These are phyloP conservation scores for Puma concolor DNA, from an alignment of 2,113 vertebrate species.

Conservation along the genomic window DNA sequence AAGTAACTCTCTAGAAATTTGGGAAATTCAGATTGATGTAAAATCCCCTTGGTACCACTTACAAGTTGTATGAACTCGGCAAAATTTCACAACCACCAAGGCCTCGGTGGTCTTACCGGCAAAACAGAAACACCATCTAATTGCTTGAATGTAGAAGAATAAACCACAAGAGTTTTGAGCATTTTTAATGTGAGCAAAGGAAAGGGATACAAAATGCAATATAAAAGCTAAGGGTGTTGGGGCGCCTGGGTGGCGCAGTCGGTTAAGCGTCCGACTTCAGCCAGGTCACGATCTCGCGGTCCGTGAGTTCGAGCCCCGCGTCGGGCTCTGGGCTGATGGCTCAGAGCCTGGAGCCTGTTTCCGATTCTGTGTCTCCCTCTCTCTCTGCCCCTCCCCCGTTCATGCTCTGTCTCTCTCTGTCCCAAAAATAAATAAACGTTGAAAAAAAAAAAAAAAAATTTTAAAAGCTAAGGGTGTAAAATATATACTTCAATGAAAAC, in stretches of 20 bases:
- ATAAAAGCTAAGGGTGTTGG: neutral
- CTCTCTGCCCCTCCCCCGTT: too few species aligned
- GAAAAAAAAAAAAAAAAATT: too few species aligned
- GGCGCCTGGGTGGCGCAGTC: too few species aligned
- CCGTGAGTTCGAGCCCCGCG: too few species aligned
- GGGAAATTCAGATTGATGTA: neutral
- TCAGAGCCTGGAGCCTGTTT: too few species aligned
- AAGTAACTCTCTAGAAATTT: conserved; percentile 40
- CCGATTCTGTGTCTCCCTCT: too few species aligned
- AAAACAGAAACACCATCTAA: neutral
- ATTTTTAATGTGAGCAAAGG: neutral
- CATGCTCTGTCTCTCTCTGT: too few species aligned
- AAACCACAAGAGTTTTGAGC: neutral
- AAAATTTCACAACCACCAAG: neutral
- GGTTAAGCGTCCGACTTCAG: too few species aligned
- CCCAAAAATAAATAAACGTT: too few species aligned
- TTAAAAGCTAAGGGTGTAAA: neutral
- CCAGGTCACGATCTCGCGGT: too few species aligned
- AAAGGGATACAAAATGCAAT: neutral
- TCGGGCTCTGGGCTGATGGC: too few species aligned
- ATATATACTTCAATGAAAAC: neutral
- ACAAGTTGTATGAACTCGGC: neutral
- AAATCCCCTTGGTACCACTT: neutral
- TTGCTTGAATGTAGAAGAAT: neutral
- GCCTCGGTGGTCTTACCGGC: neutral